phyloP scores from a whole-genome alignment of 2,797 vertebrate genomes.

The Xiphorhynchus erythropygius region DNA sequence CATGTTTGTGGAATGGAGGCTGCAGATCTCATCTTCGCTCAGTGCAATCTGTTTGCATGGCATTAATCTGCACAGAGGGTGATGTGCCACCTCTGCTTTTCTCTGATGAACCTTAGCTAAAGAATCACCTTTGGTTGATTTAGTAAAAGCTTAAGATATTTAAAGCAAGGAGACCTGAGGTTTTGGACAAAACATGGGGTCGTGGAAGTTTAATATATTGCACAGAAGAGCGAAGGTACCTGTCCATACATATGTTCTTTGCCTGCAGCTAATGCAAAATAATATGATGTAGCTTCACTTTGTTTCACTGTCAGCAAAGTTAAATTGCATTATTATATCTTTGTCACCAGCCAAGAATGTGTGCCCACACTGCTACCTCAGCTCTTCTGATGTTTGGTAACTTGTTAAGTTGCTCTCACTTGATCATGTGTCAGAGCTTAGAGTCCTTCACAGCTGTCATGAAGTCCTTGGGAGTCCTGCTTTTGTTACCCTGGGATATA shows the following conservation, averaged over 20 bases:
- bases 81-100: neutral
- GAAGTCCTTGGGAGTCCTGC: slow-evolving; percentile 25
- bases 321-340: slow-evolving; percentile 63
- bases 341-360: neutral
- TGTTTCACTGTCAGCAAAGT: slow-evolving; percentile 57
- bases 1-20: neutral
- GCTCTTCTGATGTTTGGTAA: slow-evolving; percentile 46
- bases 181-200: neutral
- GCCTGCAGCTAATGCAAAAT: slow-evolving; percentile 47
- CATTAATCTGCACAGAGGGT: neutral
- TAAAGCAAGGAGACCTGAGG: neutral
- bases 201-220: neutral
- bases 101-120: neutral
- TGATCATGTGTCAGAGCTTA: slow-evolving; percentile 19
- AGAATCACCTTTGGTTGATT: neutral
- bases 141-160: neutral
- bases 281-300: slow-evolving; percentile 39
- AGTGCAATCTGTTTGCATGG: neutral
- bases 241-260: slow-evolving; percentile 11
- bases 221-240: neutral
- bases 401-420: slow-evolving; percentile 23
- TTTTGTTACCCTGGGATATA: neutral
- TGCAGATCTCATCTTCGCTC: neutral
- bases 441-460: slow-evolving; percentile 42
- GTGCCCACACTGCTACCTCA: slow-evolving; percentile 55